phyloP scores from a whole-genome alignment of 1,140 invertebrate species.

The Cherax quadricarinatus region DNA sequence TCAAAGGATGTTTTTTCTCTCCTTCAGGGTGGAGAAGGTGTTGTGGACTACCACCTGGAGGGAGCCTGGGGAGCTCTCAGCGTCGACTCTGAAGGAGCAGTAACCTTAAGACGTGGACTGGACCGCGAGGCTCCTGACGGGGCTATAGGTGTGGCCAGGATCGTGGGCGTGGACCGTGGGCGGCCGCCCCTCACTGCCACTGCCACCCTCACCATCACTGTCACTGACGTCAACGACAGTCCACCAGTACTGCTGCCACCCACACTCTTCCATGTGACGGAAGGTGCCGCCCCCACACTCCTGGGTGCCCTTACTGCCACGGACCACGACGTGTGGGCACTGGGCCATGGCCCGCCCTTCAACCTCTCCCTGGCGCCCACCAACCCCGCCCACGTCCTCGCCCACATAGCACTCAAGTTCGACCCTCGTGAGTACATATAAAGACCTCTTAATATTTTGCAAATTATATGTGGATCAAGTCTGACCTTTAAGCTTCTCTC shows the following conservation, averaged over 20 bases:
- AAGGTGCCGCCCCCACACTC: constrained; percentile 35
- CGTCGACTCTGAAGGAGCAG: constrained; percentile 46
- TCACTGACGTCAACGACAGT: constrained; percentile 68
- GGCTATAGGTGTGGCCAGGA: constrained; percentile 49
- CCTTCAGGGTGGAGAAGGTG: background rate
- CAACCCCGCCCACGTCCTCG: constrained; percentile 47
- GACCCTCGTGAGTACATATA: constrained; percentile 24
- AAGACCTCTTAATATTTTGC: background rate
- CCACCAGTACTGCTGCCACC: constrained; percentile 56
- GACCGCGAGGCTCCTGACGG: constrained; percentile 58
- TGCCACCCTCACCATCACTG: constrained; percentile 60
- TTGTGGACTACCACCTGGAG: constrained; percentile 18
- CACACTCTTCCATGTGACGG: constrained; percentile 56
- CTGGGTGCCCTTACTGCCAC: constrained; percentile 63
- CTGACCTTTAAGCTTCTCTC: too few species aligned
- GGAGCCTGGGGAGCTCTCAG: constrained; percentile 42
- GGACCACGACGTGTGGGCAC: constrained; percentile 67
- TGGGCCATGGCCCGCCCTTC: constrained; percentile 71
- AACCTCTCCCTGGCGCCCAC: constrained; percentile 58
- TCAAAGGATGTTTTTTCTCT: background rate
- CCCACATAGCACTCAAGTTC: constrained; percentile 30
- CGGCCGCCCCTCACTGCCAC: constrained; percentile 63
- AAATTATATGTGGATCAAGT: background rate
- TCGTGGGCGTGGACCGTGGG: constrained; percentile 59
- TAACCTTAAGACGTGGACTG: constrained; percentile 38